A percentile compares a stretch with the other conserved stretches of the same genome.
Conservation (phyloP, 2,888 invertebrate species). For the Gibbula magus region DNA sequence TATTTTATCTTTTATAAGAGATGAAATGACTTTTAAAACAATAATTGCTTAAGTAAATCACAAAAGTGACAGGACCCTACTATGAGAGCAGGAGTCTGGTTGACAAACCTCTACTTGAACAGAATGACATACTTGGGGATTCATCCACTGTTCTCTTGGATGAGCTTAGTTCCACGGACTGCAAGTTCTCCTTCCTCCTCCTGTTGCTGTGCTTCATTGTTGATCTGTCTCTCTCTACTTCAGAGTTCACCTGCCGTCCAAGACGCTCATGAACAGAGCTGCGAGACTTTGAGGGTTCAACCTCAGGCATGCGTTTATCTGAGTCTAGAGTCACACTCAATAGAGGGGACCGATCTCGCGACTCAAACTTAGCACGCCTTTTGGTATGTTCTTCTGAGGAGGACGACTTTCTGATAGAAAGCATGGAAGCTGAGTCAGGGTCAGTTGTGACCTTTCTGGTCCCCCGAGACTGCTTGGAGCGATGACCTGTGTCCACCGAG, state of each 20-base stretch:
- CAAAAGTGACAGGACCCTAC: too few relatives aligned
- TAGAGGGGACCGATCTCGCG: background rate
- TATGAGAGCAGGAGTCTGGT: too few relatives aligned
- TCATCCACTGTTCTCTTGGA: background rate
- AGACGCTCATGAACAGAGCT: slow-evolving; percentile 53
- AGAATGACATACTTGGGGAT: slow-evolving; percentile 9
- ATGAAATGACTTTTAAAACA: too few relatives aligned
- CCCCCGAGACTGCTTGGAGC: background rate
- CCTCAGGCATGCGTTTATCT: background rate
- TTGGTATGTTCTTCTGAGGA: background rate
- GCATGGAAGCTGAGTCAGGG: background rate
- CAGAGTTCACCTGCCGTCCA: slow-evolving; percentile 37
- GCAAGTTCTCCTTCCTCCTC: background rate
- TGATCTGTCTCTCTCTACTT: background rate
- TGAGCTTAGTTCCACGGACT: background rate
- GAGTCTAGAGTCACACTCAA: slow-evolving; percentile 17
- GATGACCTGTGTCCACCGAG: background rate
- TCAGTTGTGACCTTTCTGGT: slow-evolving; percentile 10
- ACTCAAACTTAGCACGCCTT: background rate
- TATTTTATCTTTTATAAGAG: too few relatives aligned
- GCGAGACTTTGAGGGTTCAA: slow-evolving; percentile 26
- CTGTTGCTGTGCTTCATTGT: background rate
- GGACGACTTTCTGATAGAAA: background rate
- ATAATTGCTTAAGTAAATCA: too few relatives aligned
- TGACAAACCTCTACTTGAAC: background rate